Evolutionary conservation across 2,888 invertebrate genomes (phyloP).

Genomic region (Zaprionus obscuricornis): DNA sequence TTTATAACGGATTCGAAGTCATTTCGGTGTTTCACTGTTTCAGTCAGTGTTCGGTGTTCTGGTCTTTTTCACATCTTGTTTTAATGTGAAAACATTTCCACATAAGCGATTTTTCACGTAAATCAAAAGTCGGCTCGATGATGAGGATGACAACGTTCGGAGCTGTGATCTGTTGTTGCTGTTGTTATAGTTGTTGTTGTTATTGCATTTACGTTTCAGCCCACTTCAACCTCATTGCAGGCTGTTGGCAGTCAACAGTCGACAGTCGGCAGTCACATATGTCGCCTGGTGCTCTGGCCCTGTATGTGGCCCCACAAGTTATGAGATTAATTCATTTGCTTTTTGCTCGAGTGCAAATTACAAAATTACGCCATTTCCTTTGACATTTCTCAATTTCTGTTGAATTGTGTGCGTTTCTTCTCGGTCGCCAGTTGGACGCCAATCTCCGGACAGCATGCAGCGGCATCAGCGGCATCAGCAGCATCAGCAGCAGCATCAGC

Average conservation of each 20-base stretch:
- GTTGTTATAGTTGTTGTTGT: too few species aligned
- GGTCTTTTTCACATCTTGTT: constrained; percentile 13
- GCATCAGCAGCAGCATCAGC: too few species aligned
- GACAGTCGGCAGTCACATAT: constrained; percentile 32
- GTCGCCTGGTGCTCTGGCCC: constrained; percentile 22
- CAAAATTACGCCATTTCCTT: constrained; percentile 75
- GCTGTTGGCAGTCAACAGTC: too few species aligned
- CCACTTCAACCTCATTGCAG: constrained; percentile 8
- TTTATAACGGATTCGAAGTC: too few species aligned
- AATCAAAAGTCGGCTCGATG: constrained; percentile 67
- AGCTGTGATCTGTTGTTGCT: too few species aligned
- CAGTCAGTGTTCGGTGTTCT: neutral
- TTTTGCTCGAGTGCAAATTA: constrained; percentile 74
- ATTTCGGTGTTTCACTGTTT: too few species aligned
- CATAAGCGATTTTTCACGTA: constrained; percentile 76
- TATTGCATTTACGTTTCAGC: constrained; percentile 4
- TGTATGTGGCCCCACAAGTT: constrained; percentile 41
- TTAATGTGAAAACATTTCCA: constrained; percentile 68
- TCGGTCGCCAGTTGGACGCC: constrained; percentile 23
- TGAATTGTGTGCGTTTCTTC: constrained; percentile 59
- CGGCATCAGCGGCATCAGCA: too few species aligned
- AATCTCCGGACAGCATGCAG: constrained; percentile 12
- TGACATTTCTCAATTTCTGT: constrained; percentile 74
- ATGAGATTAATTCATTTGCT: constrained; percentile 74
- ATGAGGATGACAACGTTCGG: constrained; percentile 5